phyloP scores from a whole-genome alignment of 2,113 vertebrate genomes.

The Vicugna pacos region DNA sequence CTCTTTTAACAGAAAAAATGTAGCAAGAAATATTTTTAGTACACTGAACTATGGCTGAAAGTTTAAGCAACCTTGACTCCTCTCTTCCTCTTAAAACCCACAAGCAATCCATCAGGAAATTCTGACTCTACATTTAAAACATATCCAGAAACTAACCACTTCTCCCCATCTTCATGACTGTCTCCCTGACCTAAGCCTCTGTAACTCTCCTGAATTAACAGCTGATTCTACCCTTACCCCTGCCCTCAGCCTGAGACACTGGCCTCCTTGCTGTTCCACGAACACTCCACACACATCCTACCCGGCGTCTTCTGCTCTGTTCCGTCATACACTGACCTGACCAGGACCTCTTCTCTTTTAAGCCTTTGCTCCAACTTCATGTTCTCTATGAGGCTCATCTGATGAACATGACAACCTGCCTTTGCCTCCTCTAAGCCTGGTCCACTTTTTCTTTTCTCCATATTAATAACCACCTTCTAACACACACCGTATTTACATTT shows the following conservation, averaged over 20 bases:
- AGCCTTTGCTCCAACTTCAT: not conserved
- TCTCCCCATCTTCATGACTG: not conserved
- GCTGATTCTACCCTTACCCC: not conserved
- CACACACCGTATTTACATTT: not conserved
- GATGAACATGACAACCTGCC: not conserved
- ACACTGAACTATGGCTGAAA: not conserved
- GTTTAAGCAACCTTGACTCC: not conserved
- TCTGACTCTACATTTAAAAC: not conserved
- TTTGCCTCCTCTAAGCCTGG: not conserved
- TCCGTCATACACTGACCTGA: not conserved
- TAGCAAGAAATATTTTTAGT: not conserved
- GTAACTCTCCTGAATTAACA: not conserved
- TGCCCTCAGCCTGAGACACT: too few species aligned
- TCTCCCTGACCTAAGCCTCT: not conserved
- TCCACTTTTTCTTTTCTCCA: not conserved
- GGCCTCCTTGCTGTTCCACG: not conserved
- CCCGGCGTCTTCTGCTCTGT: not conserved
- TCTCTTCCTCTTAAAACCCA: not conserved
- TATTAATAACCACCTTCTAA: not conserved
- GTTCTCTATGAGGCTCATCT: not conserved
- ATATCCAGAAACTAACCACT: not conserved
- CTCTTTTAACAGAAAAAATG: slow-evolving; percentile 11
- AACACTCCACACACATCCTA: not conserved
- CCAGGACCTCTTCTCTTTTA: not conserved
- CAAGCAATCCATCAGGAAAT: not conserved